Evolutionary conservation across 2,888 invertebrate species (phyloP).

Genomic region (Chrysopilus asiliformis): DNA sequence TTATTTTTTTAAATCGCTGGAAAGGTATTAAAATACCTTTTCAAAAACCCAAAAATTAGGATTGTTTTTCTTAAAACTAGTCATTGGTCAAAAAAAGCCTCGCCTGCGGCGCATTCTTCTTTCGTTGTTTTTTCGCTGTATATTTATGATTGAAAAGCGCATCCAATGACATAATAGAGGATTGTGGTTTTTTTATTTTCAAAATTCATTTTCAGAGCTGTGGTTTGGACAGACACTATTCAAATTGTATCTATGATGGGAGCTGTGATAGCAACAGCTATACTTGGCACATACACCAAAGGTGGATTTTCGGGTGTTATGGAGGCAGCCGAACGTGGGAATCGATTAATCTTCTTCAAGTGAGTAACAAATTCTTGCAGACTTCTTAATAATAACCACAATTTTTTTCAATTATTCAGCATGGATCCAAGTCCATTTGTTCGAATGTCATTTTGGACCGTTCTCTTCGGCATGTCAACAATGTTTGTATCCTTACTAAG

Average conservation of each 20-base stretch:
- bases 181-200: background rate
- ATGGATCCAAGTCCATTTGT: slow-evolving; percentile 45
- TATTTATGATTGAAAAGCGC: too few species aligned
- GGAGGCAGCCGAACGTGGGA: slow-evolving; percentile 41
- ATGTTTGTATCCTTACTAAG: slow-evolving; percentile 29
- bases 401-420: slow-evolving; percentile 32
- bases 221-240: slow-evolving; percentile 48
- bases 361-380: slow-evolving; percentile 32
- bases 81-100: too few species aligned
- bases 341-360: slow-evolving; percentile 48
- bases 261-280: slow-evolving; percentile 41
- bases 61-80: too few species aligned
- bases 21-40: too few species aligned
- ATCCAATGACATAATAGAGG: background rate
- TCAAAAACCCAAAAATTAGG: too few species aligned
- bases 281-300: slow-evolving; percentile 41
- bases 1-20: too few species aligned
- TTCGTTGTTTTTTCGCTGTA: too few species aligned
- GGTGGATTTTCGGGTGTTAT: slow-evolving; percentile 46
- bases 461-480: slow-evolving; percentile 40
- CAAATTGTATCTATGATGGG: slow-evolving; percentile 46
- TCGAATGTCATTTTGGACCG: slow-evolving; percentile 46
- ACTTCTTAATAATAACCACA: too few species aligned
- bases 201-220: slow-evolving; percentile 34
- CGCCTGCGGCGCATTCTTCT: too few species aligned